phyloP scores from a whole-genome alignment of 1,140 invertebrate species.

The Dysdera silvatica region DNA sequence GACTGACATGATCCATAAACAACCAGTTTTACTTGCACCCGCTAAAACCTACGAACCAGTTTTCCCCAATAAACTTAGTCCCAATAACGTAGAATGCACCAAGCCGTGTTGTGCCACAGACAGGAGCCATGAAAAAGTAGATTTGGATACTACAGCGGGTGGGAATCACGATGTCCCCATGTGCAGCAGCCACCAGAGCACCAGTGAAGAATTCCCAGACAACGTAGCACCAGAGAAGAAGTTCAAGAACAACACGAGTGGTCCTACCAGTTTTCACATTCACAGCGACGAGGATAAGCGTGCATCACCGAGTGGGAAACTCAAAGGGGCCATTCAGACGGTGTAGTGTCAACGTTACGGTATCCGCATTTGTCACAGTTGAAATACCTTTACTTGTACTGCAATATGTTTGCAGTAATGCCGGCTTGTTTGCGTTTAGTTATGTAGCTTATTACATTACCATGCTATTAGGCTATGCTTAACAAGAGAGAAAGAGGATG shows the following conservation, averaged over 20 bases:
- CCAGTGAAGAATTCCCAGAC: not conserved
- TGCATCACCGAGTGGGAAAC: conserved; percentile 2
- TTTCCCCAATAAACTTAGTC: conserved; percentile 1
- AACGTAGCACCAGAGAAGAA: not conserved
- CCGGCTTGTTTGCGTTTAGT: too few species aligned
- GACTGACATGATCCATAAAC: too few species aligned
- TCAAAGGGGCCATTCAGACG: conserved; percentile 28
- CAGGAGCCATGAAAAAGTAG: conserved; percentile 15
- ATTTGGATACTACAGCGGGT: not conserved
- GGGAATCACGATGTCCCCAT: not conserved
- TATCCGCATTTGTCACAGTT: too few species aligned
- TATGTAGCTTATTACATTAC: too few species aligned
- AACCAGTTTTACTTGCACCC: not conserved
- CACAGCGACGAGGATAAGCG: not conserved
- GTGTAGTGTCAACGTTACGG: too few species aligned
- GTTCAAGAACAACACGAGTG: not conserved
- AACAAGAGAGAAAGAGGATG: too few species aligned
- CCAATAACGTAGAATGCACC: conserved; percentile 9
- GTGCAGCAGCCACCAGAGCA: not conserved
- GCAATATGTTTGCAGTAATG: too few species aligned
- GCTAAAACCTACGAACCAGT: not conserved
- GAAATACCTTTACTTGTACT: too few species aligned
- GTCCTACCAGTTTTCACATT: not conserved
- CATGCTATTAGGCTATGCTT: too few species aligned
- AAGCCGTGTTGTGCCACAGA: conserved; percentile 28